These are phyloP conservation scores for Pangasius sanitwongsei DNA, from an alignment of 2,797 vertebrate species.

Conservation along the genomic window DNA sequence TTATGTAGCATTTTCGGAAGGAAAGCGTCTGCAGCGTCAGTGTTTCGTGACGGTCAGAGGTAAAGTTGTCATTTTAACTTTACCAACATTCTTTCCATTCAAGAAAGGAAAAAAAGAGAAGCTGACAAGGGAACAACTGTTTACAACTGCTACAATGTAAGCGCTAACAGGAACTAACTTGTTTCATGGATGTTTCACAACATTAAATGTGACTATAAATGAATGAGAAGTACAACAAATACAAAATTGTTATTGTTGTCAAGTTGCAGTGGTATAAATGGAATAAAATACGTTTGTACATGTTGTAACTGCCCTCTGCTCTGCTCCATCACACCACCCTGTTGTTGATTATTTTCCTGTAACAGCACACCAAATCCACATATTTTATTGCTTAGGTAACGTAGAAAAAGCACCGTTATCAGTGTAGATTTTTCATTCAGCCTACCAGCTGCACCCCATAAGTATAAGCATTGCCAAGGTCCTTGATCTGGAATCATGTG, in stretches of 20 bases:
- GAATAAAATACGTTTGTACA: not conserved
- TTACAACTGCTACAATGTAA: not conserved
- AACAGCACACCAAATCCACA: not conserved
- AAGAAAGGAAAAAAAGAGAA: not conserved
- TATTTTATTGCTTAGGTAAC: not conserved
- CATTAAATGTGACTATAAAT: not conserved
- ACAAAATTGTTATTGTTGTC: not conserved
- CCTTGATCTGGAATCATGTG: not conserved
- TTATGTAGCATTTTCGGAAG: not conserved
- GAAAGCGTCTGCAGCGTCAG: not conserved
- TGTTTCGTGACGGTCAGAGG: not conserved
- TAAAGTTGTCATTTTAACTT: not conserved
- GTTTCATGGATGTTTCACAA: not conserved
- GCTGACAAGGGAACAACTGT: not conserved
- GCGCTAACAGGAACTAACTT: not conserved
- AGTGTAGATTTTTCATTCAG: not conserved
- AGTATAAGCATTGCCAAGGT: not conserved
- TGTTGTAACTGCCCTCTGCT: not conserved
- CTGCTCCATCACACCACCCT: not conserved
- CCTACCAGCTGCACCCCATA: not conserved
- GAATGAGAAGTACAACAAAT: not conserved
- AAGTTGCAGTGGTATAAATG: not conserved
- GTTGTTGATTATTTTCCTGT: not conserved
- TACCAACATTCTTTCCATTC: not conserved
- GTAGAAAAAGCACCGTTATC: not conserved